A percentile compares a stretch with the other conserved stretches of the same genome.
phyloP scores from a whole-genome alignment of 2,113 vertebrate species.

The Megaleporinus macrocephalus region DNA sequence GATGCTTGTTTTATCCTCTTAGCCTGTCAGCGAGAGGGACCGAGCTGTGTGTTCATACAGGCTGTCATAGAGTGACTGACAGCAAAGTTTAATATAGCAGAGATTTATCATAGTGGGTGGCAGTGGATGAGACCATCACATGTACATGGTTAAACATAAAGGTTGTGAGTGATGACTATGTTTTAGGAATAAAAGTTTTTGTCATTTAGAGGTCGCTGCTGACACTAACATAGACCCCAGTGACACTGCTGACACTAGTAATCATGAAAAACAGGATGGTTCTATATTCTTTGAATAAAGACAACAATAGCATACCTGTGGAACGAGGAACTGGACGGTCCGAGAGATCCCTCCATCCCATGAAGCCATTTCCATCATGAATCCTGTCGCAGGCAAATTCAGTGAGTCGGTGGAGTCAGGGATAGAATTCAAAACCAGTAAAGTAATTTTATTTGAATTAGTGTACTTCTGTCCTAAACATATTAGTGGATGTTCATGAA shows the following conservation, averaged over 20 bases:
- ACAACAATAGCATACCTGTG: conserved; percentile 80
- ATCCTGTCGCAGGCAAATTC: conserved; percentile 77
- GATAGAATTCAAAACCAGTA: neutral
- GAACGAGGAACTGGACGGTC: conserved; percentile 96
- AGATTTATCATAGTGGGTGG: neutral
- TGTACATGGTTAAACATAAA: no score
- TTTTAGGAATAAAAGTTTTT: neutral
- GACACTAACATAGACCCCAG: no score
- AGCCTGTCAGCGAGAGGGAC: conserved; percentile 41
- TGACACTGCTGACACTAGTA: neutral
- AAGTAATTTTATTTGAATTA: no score
- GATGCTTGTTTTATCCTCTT: conserved; percentile 64
- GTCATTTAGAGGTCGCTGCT: neutral
- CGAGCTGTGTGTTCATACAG: neutral
- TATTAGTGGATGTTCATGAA: neutral
- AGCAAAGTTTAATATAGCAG: conserved; percentile 26
- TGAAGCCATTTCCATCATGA: conserved; percentile 99
- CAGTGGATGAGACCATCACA: neutral
- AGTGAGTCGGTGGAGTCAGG: neutral
- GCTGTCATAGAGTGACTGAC: neutral
- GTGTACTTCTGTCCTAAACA: no score
- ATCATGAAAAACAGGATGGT: neutral
- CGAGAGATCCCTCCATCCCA: conserved; percentile 98
- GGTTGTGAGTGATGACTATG: no score
- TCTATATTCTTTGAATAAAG: neutral